Conservation (phyloP, 2,888 invertebrate genomes). For the Junonia oenone region DNA sequence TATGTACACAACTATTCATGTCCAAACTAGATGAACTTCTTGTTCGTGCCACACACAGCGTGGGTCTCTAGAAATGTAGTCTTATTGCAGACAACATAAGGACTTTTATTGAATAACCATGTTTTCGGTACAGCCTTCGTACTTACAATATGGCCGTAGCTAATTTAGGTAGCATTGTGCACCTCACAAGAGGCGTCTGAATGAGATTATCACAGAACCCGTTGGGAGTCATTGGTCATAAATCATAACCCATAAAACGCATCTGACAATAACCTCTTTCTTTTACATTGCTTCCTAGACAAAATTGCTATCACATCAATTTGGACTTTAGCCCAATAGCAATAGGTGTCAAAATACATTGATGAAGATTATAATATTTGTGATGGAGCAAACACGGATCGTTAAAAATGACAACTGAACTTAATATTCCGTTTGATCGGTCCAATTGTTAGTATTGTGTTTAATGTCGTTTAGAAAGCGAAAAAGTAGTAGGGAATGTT, state of each 20-base stretch:
- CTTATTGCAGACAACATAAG: conserved; percentile 11
- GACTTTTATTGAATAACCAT: conserved; percentile 5
- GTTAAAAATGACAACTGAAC: conserved; percentile 76
- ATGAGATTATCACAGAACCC: conserved; percentile 77
- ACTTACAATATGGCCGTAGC: conserved; percentile 61
- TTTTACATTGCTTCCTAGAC: conserved; percentile 61
- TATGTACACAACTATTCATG: conserved; percentile 22
- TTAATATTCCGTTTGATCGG: conserved; percentile 79
- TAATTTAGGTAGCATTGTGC: conserved; percentile 80
- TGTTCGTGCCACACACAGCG: conserved; percentile 57
- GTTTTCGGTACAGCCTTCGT: conserved; percentile 27
- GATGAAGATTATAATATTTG: conserved; percentile 20
- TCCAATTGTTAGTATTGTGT: conserved; percentile 77
- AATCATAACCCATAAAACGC: conserved; percentile 78
- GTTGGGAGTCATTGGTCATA: conserved; percentile 79
- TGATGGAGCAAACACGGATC: conserved; percentile 55
- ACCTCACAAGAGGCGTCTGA: conserved; percentile 68
- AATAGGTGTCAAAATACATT: conserved; percentile 34
- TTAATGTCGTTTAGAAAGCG: conserved; percentile 66
- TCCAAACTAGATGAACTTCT: conserved; percentile 33
- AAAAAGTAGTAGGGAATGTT: conserved; percentile 39
- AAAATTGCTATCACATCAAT: conserved; percentile 5
- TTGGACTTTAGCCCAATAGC: accelerated
- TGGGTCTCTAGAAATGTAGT: neutral
- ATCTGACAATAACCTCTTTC: conserved; percentile 73